Evolutionary conservation across 2,797 vertebrate species (phyloP).

Genomic region (Gallinago nigripennis): DNA sequence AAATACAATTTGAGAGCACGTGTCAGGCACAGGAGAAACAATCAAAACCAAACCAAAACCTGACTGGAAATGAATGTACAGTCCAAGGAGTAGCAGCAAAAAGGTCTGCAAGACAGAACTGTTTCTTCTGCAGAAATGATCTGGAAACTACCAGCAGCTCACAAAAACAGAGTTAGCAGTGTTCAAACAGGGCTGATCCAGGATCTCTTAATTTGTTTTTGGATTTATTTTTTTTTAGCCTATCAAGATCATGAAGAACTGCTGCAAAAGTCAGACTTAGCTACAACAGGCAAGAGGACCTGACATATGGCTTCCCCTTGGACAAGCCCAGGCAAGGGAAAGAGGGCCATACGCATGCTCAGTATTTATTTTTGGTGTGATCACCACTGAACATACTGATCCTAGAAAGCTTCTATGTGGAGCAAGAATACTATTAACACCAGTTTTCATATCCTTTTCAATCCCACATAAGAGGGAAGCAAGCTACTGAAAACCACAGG

Average conservation of each 20-base stretch:
- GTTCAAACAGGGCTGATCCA: not conserved
- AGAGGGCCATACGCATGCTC: accelerated
- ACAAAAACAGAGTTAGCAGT: accelerated
- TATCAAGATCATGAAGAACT: not conserved
- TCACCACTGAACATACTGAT: accelerated
- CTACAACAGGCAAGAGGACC: not conserved
- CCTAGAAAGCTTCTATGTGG: accelerated
- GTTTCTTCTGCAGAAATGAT: not conserved
- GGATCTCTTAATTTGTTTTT: not conserved
- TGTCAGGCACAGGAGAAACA: not conserved
- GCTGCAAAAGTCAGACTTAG: not conserved
- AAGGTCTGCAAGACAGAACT: not conserved
- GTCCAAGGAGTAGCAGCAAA: not conserved
- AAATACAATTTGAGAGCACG: not conserved
- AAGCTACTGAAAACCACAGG: not conserved
- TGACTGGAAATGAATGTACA: not conserved
- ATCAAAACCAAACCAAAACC: not conserved
- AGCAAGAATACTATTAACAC: not conserved
- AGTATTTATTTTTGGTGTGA: not conserved
- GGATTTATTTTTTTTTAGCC: not conserved
- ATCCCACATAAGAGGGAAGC: not conserved
- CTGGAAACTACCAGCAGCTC: not conserved
- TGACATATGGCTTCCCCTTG: accelerated
- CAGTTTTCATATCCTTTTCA: not conserved
- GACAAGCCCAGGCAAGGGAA: not conserved